Evolutionary conservation across 2,113 vertebrate genomes (phyloP), one percentile per base, ranked within the genome.

Genomic region (Symphodus melops): DNA sequence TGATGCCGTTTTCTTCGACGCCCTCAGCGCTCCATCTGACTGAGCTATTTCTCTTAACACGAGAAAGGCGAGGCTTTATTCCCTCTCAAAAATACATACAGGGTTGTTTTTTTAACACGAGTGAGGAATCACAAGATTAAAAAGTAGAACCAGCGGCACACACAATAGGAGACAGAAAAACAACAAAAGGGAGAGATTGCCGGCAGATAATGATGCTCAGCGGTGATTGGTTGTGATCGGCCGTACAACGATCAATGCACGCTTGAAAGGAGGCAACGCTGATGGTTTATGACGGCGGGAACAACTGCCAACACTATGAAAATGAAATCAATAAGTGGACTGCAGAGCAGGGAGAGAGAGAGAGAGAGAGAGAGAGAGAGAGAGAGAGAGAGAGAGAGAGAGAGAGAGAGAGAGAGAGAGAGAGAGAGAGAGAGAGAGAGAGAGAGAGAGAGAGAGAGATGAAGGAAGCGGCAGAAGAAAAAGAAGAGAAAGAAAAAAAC

Each of bases 241-340:
- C 72, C 76, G 71, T 37, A 42, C 68, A 52, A 39, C 77, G 86
- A 91, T 92, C 91, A 86, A 89, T 89, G 68, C 59, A 3, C 14
- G 36, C 69, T 71, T 85, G 86, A 87, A 87, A 84, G 71, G 74
- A 85, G 78, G 76, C 77, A 84, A 66, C 72, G 19, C 77, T 81
- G 81, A 87, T 72, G 83, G 83, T 89, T 86, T 85, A 86, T 86
- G 86, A 84, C 48, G 21, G 65, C 68, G 72, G 68, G 79, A 82
- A 77, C 64, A 77, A 83, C 84, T 81, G 65, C 72, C 75, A 81
- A 83, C 75, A 70, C 81, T 85, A 90, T 88, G 86, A 88, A 92
- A 88, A 92, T 88, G 58, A 82, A 91, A 92, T 91, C 88, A 82
- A 91, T 89, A 87, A 58, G 75, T 82, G 75, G 73, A 75, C 81